Conservation (phyloP, 2,113 vertebrate species). For the Oostethus manadensis region DNA sequence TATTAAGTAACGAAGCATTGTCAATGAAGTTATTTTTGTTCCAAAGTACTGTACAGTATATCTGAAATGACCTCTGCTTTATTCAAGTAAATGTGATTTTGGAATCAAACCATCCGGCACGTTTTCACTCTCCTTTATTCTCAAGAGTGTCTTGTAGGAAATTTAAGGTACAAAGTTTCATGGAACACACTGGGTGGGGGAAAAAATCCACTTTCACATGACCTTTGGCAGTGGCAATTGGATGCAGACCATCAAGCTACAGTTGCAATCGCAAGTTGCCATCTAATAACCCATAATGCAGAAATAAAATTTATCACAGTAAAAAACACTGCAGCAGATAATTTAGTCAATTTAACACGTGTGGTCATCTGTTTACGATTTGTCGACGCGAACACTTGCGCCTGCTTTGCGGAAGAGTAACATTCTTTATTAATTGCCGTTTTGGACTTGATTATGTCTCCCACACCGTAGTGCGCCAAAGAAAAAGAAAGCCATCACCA, state of each 20-base stretch:
- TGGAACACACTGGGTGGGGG: background rate
- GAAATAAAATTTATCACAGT: too few relatives aligned
- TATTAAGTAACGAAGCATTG: too few relatives aligned
- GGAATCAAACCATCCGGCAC: background rate
- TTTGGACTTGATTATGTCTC: too few relatives aligned
- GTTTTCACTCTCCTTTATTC: slow-evolving; percentile 29
- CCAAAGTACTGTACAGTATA: background rate
- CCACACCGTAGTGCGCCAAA: too few relatives aligned
- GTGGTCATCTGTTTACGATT: too few relatives aligned
- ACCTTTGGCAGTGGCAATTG: background rate
- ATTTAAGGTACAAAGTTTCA: slow-evolving; percentile 32
- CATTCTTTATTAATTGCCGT: too few relatives aligned
- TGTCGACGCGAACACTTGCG: too few relatives aligned
- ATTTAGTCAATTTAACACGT: background rate
- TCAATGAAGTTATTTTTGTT: too few relatives aligned
- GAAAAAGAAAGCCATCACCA: too few relatives aligned
- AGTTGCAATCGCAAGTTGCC: background rate
- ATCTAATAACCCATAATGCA: background rate
- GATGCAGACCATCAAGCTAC: background rate
- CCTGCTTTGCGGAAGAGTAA: too few relatives aligned
- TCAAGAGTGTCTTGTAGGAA: slow-evolving; percentile 34
- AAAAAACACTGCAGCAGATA: background rate
- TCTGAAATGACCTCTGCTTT: background rate
- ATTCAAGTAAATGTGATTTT: background rate
- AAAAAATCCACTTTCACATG: slow-evolving; percentile 10